phyloP scores from a whole-genome alignment of 53 echinoderm and acorn worm genomes.

The Paracentrotus lividus region DNA sequence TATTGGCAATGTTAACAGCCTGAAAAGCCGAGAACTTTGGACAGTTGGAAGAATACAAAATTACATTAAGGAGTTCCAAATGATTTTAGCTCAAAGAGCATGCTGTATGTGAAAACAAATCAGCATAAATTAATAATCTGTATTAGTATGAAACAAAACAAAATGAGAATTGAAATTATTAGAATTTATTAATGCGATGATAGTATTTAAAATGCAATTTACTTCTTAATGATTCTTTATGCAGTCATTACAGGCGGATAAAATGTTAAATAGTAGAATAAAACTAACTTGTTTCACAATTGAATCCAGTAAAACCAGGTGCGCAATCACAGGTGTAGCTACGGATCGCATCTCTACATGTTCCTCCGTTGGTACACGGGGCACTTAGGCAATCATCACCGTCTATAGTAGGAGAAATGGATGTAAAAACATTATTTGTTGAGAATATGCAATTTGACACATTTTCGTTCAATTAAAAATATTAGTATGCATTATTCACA shows the following conservation, averaged over 20 bases:
- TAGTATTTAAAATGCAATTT: not conserved
- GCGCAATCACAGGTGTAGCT: slow-evolving; percentile 28
- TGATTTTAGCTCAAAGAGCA: too few species aligned
- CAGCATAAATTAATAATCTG: too few species aligned
- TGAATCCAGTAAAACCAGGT: slow-evolving; percentile 6
- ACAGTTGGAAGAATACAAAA: too few species aligned
- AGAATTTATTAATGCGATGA: not conserved
- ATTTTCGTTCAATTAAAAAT: too few species aligned
- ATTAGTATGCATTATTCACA: too few species aligned
- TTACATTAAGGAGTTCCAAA: too few species aligned
- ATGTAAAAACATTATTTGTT: not conserved
- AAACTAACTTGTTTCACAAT: slow-evolving; percentile 29
- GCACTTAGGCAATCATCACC: slow-evolving; percentile 24
- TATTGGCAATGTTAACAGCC: too few species aligned
- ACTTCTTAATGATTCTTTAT: not conserved
- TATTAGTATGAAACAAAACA: too few species aligned
- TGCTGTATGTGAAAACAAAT: too few species aligned
- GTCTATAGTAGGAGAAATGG: not conserved
- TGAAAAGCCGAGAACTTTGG: too few species aligned
- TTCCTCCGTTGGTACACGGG: slow-evolving; percentile 37
- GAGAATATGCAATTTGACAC: not conserved
- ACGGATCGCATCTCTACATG: not conserved
- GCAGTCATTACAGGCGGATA: not conserved
- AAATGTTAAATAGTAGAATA: not conserved
- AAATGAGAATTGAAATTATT: too few species aligned